Base-by-base conservation (phyloP, 2,113 vertebrate genomes). In the Malurus elegans region DNA sequence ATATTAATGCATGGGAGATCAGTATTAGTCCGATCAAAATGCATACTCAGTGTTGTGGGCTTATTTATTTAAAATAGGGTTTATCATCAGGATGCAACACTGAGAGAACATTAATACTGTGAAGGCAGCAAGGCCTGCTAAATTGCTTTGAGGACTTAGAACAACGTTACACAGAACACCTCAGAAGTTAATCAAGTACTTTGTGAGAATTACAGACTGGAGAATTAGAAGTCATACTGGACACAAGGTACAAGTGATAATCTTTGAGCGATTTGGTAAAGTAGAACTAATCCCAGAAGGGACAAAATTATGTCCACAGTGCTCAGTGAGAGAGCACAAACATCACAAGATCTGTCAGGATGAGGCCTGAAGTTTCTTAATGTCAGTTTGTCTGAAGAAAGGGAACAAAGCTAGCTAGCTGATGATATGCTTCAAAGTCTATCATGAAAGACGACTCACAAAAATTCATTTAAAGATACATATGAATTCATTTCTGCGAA, bases 1-100 rank as follows among this genome's bases (percentile, higher is more conserved):
- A 89, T 96, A 95, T 92, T 92, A 93, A 97, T 95, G 70, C 58
- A 51, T 23, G 13, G 24, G 61, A 90, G 82, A 95, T 87, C 85
- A 85, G 50, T n/a, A 36, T 80, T 71, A 64, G 76, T n/a, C 61
- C 21, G 58, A 92, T 94, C 76, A 85, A 95, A 97, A 95, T 92
- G 72, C 62, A 85, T n/a, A 53, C 70, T 90, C 87, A 44, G 65
- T 79, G 73, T 79, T 71, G 73, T 60, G 83, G 31, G 40, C 26
- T 94, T 96, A 82, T 75, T 96, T 86, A 36, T 95, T 73, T 79
- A 76, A 95, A 92, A 56, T 29, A 73, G 79, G 61, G 42, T 73
- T 94, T 95, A 81, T 92, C 61, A 79, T 74, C 75, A 70, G 86
- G 86, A 88, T 45, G 54, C 56, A 92, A 90, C 87, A 70, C 8